These are phyloP conservation scores for Ceuthmochares aereus DNA, from an alignment of 2,113 vertebrate species.

Conservation along the genomic window DNA sequence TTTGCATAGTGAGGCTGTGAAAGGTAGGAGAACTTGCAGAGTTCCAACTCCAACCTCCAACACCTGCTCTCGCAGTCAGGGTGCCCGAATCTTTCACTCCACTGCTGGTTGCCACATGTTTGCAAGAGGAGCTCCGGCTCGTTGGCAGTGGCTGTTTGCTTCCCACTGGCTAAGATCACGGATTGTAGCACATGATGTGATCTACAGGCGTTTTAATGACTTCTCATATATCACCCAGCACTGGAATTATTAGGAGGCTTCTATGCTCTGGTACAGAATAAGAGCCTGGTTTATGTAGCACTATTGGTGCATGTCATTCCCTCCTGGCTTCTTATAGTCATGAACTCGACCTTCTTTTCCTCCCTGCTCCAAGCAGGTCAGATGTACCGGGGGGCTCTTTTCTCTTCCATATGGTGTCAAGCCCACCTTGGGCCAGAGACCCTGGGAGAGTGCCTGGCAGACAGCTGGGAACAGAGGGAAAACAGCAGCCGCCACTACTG, in stretches of 20 bases:
- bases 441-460: conserved; percentile 73
- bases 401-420: conserved; percentile 82
- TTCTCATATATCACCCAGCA: not conserved
- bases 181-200: fast-evolving
- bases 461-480: conserved; percentile 83
- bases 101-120: fast-evolving
- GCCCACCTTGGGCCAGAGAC: conserved; percentile 68
- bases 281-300: fast-evolving
- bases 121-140: not conserved
- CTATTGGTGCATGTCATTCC: fast-evolving
- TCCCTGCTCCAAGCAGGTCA: not conserved
- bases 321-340: not conserved
- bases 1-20: not conserved
- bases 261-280: fast-evolving
- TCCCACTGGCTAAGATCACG: not conserved
- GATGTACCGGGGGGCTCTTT: conserved; percentile 1
- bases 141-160: fast-evolving
- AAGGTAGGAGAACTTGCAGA: not conserved
- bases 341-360: not conserved
- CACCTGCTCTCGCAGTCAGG: too few species aligned
- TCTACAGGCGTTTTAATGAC: not conserved
- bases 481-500: conserved; percentile 63
- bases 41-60: not conserved
- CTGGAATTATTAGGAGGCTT: not conserved
- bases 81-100: not conserved